Percentiles rank a stretch among this genome's conserved stretches.
These are phyloP conservation scores for Salmo trutta DNA, from an alignment of 2,797 vertebrate species.

Conservation along the genomic window DNA sequence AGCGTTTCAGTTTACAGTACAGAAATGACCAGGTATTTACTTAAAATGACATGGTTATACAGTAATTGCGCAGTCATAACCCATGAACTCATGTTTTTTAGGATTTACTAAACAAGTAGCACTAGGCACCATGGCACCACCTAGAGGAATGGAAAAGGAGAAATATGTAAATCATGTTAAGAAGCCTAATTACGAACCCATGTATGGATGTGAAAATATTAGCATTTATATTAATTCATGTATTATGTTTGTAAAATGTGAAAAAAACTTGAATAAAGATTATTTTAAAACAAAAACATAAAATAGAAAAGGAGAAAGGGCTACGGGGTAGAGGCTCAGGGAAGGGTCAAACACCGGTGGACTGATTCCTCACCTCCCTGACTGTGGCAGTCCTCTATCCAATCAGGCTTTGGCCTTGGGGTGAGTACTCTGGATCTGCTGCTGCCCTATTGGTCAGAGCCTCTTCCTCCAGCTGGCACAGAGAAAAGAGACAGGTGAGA, in stretches of 20 bases:
- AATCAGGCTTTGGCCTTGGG: constrained; percentile 67
- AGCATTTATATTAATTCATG: too few relatives aligned
- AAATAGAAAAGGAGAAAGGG: too few relatives aligned
- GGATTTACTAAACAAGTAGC: background rate
- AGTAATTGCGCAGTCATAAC: background rate
- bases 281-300: too few relatives aligned
- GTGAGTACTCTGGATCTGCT: constrained; percentile 30
- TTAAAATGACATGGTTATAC: background rate
- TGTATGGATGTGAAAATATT: too few relatives aligned
- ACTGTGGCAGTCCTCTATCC: constrained; percentile 7
- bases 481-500: constrained; percentile 9
- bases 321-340: too few relatives aligned
- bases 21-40: background rate
- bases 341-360: background rate
- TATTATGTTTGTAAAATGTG: too few relatives aligned
- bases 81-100: background rate
- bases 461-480: constrained; percentile 68
- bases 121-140: background rate
- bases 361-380: background rate
- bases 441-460: constrained; percentile 35
- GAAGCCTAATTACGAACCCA: too few relatives aligned
- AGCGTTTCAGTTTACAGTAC: background rate
- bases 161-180: background rate
- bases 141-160: background rate
- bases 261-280: too few relatives aligned